These are phyloP conservation scores for Sphaeramia orbicularis DNA, from an alignment of 2,797 vertebrate species.

Conservation along the genomic window DNA sequence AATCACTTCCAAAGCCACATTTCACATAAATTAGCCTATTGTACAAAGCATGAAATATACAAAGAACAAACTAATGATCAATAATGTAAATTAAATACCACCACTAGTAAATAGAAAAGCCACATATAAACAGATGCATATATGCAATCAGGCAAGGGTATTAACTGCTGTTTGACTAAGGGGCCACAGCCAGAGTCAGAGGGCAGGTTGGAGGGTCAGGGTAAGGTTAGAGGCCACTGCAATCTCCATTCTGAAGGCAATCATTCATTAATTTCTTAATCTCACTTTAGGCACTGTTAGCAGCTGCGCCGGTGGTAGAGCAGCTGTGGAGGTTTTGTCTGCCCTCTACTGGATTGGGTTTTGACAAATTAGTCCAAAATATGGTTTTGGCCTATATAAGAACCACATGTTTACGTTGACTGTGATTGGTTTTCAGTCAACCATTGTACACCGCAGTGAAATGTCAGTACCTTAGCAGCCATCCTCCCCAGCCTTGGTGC, in stretches of 20 bases:
- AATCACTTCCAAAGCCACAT: too few species aligned
- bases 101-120: not conserved
- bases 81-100: too few species aligned
- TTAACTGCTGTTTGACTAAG: conserved; percentile 42
- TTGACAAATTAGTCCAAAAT: not conserved
- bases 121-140: conserved; percentile 21
- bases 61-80: too few species aligned
- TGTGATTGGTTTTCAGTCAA: conserved; percentile 13
- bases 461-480: conserved; percentile 42
- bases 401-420: conserved; percentile 3
- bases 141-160: conserved; percentile 24
- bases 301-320: not conserved
- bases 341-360: not conserved
- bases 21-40: too few species aligned
- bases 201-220: conserved; percentile 51
- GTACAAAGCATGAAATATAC: too few species aligned
- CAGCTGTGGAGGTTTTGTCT: not conserved
- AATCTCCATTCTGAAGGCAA: conserved; percentile 45
- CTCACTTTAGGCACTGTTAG: conserved; percentile 18
- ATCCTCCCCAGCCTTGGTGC: conserved; percentile 41
- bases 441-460: conserved; percentile 19
- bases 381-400: not conserved
- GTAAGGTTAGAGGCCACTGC: conserved; percentile 56
- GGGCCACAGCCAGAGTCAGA: conserved; percentile 55
- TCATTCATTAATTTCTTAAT: conserved; percentile 46